Conservation (phyloP, 2,113 vertebrate genomes). For the Prionailurus bengalensis region DNA sequence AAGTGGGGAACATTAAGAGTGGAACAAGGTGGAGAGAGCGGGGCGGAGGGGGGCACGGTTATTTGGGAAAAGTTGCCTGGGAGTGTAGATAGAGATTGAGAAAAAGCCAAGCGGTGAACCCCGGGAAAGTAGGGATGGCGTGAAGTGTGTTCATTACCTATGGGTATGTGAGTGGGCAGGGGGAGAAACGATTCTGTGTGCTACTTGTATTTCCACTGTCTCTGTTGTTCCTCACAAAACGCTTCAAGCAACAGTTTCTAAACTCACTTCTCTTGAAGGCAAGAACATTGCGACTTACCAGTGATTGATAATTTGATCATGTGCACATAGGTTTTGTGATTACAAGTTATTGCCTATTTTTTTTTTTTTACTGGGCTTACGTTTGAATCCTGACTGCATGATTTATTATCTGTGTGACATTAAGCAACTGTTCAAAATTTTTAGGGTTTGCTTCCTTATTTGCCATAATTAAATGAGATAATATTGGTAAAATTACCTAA, state of each 20-base stretch:
- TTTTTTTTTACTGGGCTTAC: not conserved
- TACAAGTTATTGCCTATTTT: not conserved
- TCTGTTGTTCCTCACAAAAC: not conserved
- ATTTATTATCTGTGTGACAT: not conserved
- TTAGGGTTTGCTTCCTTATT: not conserved
- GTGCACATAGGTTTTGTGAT: not conserved
- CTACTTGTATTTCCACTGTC: fast-evolving
- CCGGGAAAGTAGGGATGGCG: not conserved
- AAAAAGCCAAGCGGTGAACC: not conserved
- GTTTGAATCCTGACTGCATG: not conserved
- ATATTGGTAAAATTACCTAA: not conserved
- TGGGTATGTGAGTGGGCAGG: too few relatives aligned
- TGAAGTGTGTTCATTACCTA: not conserved
- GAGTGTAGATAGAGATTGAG: not conserved
- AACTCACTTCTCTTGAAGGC: not conserved
- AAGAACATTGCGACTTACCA: not conserved
- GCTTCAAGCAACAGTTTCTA: not conserved
- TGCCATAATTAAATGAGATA: not conserved
- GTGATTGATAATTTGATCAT: not conserved
- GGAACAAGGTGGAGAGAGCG: too few relatives aligned
- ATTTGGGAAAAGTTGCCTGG: not conserved
- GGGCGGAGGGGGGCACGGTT: not conserved
- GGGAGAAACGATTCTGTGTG: fast-evolving
- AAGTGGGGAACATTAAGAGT: not conserved
- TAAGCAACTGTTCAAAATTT: not conserved